A percentile compares a stretch with the other conserved stretches of the same genome.
These are phyloP conservation scores for Pantherophis guttatus DNA, from an alignment of 2,113 vertebrate species.

Conservation along the genomic window DNA sequence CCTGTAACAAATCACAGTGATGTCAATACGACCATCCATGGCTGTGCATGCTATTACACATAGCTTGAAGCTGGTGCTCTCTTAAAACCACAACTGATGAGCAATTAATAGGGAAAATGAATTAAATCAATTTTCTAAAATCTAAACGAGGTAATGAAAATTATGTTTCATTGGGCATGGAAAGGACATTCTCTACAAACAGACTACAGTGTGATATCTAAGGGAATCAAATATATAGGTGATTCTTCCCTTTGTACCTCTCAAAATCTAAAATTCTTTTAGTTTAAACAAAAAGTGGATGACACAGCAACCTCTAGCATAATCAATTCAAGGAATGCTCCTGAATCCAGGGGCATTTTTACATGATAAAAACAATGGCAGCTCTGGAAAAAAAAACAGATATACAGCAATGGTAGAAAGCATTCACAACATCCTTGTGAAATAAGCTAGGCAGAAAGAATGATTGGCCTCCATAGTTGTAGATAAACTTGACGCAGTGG, in stretches of 20 bases:
- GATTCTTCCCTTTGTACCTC: background rate
- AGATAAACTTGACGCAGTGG: background rate
- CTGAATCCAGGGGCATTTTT: background rate
- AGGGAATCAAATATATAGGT: background rate
- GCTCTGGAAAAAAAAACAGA: background rate
- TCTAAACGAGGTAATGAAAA: background rate
- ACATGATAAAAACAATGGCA: background rate
- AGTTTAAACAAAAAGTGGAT: background rate
- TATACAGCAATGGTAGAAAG: background rate
- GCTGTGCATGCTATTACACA: background rate
- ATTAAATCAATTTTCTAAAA: background rate
- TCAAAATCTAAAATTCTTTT: background rate
- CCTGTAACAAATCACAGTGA: background rate
- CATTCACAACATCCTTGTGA: background rate
- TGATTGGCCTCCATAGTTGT: background rate
- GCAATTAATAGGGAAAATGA: background rate
- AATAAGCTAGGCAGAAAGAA: background rate
- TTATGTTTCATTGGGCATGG: background rate
- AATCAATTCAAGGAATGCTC: background rate
- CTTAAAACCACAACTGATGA: background rate
- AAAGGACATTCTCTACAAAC: background rate
- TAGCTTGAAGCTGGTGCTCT: background rate
- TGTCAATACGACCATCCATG: background rate
- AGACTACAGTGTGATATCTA: background rate
- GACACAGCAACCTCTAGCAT: background rate